Percentiles rank a stretch among this genome's conserved stretches.
phyloP scores from a whole-genome alignment of 2,888 invertebrate species.

The Flabesymbios commensalis region DNA sequence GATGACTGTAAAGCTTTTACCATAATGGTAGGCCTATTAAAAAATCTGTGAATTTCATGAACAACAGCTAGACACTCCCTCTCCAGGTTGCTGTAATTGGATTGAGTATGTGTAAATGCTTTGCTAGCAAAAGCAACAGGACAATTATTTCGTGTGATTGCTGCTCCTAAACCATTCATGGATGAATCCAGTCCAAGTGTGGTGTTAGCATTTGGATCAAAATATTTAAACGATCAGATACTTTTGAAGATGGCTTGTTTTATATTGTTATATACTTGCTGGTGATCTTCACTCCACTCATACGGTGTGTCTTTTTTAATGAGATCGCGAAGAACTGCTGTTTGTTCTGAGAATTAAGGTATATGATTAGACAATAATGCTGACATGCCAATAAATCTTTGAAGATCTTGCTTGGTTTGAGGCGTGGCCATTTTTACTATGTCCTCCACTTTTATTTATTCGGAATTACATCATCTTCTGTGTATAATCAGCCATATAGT shows the following conservation, averaged over 20 bases:
- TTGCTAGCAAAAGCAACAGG: conserved; percentile 39
- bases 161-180: conserved; percentile 35
- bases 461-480: conserved; percentile 6
- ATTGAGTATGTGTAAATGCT: conserved; percentile 35
- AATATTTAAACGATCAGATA: conserved; percentile 1
- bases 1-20: conserved; percentile 28
- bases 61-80: conserved; percentile 34
- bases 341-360: conserved; percentile 6
- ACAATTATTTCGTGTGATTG: conserved; percentile 34
- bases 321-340: conserved; percentile 11
- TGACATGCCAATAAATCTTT: conserved; percentile 20
- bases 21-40: conserved; percentile 35
- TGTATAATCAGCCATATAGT: conserved; percentile 24
- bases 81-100: conserved; percentile 37
- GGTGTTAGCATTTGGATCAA: conserved; percentile 8
- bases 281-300: conserved; percentile 16
- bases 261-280: not conserved
- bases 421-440: conserved; percentile 23
- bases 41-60: conserved; percentile 35
- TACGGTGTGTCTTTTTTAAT: conserved; percentile 21
- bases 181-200: conserved; percentile 34
- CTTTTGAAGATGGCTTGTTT: not conserved
- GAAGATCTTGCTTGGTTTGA: conserved; percentile 15
- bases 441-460: conserved; percentile 19
- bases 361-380: conserved; percentile 18